These are phyloP conservation scores for Syngnathus scovelli DNA, from an alignment of 2,113 vertebrate species.

Conservation along the genomic window DNA sequence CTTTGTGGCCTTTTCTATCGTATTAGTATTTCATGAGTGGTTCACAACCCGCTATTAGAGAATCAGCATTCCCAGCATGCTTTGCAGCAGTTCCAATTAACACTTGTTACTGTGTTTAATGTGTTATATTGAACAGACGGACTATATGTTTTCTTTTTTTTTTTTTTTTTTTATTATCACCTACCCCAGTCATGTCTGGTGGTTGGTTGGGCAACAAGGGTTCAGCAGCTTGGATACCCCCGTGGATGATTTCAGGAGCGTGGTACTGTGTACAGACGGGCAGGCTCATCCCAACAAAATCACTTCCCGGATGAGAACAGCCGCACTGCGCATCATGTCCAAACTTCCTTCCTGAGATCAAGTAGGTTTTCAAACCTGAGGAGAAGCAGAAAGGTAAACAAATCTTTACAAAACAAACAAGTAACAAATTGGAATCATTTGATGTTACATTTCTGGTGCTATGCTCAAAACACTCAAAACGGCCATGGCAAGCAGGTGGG, in stretches of 20 bases:
- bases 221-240: conserved; percentile 41
- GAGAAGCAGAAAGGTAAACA: conserved; percentile 19
- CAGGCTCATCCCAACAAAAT: conserved; percentile 50
- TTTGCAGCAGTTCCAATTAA: too few relatives aligned
- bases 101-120: too few relatives aligned
- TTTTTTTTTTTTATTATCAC: background rate
- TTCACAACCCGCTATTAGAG: too few relatives aligned
- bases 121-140: too few relatives aligned
- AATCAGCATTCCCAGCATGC: too few relatives aligned
- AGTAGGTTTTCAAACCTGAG: conserved; percentile 87
- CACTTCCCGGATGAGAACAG: conserved; percentile 73
- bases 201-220: conserved; percentile 35
- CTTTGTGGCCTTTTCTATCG: too few relatives aligned
- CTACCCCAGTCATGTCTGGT: conserved; percentile 38
- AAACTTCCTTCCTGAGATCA: conserved; percentile 87
- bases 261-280: conserved; percentile 63
- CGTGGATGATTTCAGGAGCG: conserved; percentile 57
- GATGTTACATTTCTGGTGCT: background rate
- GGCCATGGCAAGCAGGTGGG: conserved; percentile 37
- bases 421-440: background rate
- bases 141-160: too few relatives aligned
- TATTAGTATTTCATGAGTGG: too few relatives aligned
- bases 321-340: conserved; percentile 75
- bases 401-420: background rate
- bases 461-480: conserved; percentile 35